A percentile compares a stretch with the other conserved stretches of the same genome.
Conservation (phyloP, 2,888 invertebrate species). For the Philonicus albiceps region DNA sequence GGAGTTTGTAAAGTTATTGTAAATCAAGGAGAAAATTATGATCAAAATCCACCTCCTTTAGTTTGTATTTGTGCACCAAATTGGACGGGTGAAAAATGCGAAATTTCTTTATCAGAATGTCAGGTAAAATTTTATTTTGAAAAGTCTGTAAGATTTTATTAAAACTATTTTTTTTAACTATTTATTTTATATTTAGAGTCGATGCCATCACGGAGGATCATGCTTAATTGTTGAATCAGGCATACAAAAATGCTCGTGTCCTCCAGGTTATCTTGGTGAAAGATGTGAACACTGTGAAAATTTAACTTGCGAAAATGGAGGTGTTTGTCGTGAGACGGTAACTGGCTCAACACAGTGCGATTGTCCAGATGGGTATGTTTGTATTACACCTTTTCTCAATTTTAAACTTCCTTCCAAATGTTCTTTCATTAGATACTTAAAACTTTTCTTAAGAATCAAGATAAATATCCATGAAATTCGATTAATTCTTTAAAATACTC, state of each 20-base stretch:
- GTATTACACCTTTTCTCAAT: background rate
- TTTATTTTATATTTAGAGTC: conserved; percentile 52
- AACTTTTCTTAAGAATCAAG: too few relatives aligned
- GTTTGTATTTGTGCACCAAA: conserved; percentile 70
- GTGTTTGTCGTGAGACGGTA: conserved; percentile 65
- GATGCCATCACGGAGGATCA: conserved; percentile 70
- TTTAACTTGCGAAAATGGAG: conserved; percentile 70
- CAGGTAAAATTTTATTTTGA: conserved; percentile 55
- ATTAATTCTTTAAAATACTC: too few relatives aligned
- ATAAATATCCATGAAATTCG: too few relatives aligned
- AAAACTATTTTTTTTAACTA: too few relatives aligned
- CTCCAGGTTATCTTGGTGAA: conserved; percentile 65
- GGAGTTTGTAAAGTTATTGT: conserved; percentile 66
- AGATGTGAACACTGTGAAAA: conserved; percentile 69
- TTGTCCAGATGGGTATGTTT: conserved; percentile 67
- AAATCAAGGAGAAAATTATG: conserved; percentile 54
- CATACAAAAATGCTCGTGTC: conserved; percentile 66
- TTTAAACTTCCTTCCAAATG: too few relatives aligned
- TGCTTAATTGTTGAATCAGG: conserved; percentile 64
- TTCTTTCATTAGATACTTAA: too few relatives aligned
- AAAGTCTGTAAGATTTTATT: background rate
- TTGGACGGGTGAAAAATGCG: conserved; percentile 73
- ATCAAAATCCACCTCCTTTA: conserved; percentile 53
- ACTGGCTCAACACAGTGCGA: conserved; percentile 65
- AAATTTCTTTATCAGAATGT: conserved; percentile 68